Evolutionary conservation across 1,140 invertebrate species (phyloP).

Genomic region (Bombyx mandarina): DNA sequence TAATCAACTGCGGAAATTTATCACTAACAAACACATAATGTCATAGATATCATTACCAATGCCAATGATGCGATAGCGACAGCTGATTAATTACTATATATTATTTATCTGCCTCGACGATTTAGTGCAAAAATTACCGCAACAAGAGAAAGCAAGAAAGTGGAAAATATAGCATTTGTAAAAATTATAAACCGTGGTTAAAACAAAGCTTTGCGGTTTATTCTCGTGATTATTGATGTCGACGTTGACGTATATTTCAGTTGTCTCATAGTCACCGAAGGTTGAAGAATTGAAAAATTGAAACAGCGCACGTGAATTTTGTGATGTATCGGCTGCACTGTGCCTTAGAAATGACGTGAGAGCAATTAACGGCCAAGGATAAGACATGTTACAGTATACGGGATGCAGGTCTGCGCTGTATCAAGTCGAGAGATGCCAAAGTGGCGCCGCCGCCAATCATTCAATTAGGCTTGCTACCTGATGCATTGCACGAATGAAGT

Average conservation of each 20-base stretch:
- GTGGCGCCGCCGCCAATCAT: conserved; percentile 58
- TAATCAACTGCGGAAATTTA: conserved; percentile 18
- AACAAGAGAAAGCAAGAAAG: no score
- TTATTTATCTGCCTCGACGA: no score
- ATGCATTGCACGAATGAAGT: conserved; percentile 19
- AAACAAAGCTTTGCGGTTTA: no score
- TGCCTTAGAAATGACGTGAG: conserved; percentile 3
- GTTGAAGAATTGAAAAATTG: not conserved
- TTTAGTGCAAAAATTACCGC: no score
- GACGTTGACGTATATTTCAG: not conserved
- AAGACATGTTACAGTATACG: conserved; percentile 25
- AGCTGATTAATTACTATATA: conserved; percentile 9
- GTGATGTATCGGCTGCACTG: not conserved
- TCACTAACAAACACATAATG: conserved; percentile 15
- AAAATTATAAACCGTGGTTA: no score
- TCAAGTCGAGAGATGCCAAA: conserved; percentile 52
- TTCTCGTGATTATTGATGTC: no score
- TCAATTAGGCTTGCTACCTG: conserved; percentile 44
- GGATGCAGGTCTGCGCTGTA: conserved; percentile 40
- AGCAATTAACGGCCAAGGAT: conserved; percentile 24
- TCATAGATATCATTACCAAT: conserved; percentile 18
- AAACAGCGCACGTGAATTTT: not conserved
- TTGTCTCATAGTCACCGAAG: conserved; percentile 1
- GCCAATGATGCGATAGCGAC: conserved; percentile 12
- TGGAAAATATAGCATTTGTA: no score